Percentiles rank a stretch among this genome's conserved stretches.
Evolutionary conservation across 2,113 vertebrate genomes (phyloP).

Genomic region (Nettapus auritus): DNA sequence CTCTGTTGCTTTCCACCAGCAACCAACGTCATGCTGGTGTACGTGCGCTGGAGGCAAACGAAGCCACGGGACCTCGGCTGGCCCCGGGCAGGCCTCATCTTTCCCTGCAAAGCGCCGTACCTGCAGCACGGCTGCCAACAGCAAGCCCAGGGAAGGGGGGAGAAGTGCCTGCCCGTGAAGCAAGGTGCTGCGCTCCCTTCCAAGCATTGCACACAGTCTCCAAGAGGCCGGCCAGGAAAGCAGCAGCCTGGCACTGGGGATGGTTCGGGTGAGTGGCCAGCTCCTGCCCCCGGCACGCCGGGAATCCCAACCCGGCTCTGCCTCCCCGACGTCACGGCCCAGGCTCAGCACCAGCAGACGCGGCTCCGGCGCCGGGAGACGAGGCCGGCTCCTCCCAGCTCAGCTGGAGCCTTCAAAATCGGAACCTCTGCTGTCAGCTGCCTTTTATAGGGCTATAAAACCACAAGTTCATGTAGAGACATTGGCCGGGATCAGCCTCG

Average conservation of each 20-base stretch:
- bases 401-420: slow-evolving; percentile 65
- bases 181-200: neutral
- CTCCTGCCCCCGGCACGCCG: slow-evolving; percentile 43
- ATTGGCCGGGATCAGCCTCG: neutral
- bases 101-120: neutral
- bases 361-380: neutral
- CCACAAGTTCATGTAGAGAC: slow-evolving; percentile 21
- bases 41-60: neutral
- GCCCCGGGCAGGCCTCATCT: neutral
- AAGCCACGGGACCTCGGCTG: neutral
- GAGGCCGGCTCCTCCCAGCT: slow-evolving; percentile 24
- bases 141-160: neutral
- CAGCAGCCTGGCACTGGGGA: slow-evolving; percentile 1
- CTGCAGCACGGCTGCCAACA: neutral
- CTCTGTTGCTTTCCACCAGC: neutral
- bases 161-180: neutral
- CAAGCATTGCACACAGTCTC: slow-evolving; percentile 44
- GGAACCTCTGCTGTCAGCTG: slow-evolving; percentile 73
- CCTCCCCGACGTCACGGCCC: slow-evolving; percentile 42
- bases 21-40: neutral
- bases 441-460: slow-evolving; percentile 79
- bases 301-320: slow-evolving; percentile 52
- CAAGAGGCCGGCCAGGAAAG: slow-evolving; percentile 47
- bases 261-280: slow-evolving; percentile 26
- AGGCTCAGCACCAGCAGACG: neutral